Conservation (phyloP, 1,140 invertebrate species). For the Chlorops oryzae region DNA sequence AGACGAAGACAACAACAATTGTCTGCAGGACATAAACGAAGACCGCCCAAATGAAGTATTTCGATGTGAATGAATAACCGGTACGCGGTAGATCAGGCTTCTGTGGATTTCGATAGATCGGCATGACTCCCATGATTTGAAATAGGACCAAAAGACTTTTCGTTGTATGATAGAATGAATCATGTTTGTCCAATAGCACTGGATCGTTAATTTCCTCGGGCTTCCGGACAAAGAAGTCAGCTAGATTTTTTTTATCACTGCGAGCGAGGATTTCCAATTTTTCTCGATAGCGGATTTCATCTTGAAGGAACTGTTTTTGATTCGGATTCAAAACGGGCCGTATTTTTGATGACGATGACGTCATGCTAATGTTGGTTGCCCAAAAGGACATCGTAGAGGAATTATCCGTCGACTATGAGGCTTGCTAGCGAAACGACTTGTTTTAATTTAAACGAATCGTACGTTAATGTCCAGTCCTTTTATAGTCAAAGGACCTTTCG, state of each 20-base stretch:
- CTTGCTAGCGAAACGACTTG: too few relatives aligned
- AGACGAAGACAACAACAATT: conserved; percentile 53
- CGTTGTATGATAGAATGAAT: conserved; percentile 60
- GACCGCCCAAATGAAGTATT: conserved; percentile 55
- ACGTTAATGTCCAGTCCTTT: too few relatives aligned
- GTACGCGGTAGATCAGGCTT: conserved; percentile 50
- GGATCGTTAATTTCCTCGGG: conserved; percentile 41
- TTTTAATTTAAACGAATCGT: too few relatives aligned
- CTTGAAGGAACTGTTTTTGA: conserved; percentile 43
- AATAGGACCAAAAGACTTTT: conserved; percentile 61
- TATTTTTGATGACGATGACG: conserved; percentile 31
- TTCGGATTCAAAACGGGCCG: conserved; percentile 44
- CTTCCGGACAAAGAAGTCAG: conserved; percentile 36
- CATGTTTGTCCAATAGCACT: conserved; percentile 52
- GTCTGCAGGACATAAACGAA: conserved; percentile 53
- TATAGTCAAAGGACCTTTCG: too few relatives aligned
- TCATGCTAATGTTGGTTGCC: conserved; percentile 32
- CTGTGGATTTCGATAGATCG: conserved; percentile 56
- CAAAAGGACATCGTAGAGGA: conserved; percentile 33
- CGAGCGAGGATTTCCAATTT: conserved; percentile 33
- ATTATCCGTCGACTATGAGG: background rate
- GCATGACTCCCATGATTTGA: conserved; percentile 67
- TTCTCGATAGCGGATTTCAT: conserved; percentile 41
- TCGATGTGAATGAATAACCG: conserved; percentile 55
- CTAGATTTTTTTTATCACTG: conserved; percentile 20